Base-by-base conservation (phyloP, 1,140 invertebrate species). In the Aphelenchoides avenae region DNA sequence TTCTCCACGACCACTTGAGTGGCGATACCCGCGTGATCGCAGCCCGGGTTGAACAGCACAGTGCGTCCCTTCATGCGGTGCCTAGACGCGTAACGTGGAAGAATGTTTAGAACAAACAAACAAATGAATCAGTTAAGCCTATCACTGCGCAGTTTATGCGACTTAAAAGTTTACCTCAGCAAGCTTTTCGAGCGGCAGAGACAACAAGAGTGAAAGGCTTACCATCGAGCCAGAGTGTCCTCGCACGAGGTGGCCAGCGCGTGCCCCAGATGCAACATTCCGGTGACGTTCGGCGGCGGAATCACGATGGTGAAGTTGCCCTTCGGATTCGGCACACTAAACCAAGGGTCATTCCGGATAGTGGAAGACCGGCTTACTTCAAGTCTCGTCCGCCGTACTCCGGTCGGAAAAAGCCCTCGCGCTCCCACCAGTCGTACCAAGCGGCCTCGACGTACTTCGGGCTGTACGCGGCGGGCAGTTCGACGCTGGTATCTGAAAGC, bases 11-110 rank as follows among this genome's bases (percentile, higher is more conserved):
- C 81, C 29, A 86, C 91, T 80, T 98, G 94, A n/a, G 94, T 99
- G 2, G 94, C 94, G 71, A 99, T 98, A 43, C 94, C 94, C n/a
- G 94, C 94, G 81, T 99, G 94, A 82, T 99, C 94, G 81, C 90
- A 95, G 0, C 94, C 94, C 4, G 94, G 94, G 77, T 91, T 89
- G 91, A 92, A 98, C 0, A 97, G 79, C 5, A 68, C 65, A 0
- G 86, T 90, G 59, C 85, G 83, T 3, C 93, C 93, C 74, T 87
- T 88, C 94, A 98, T 98, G 60, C 93, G 82, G 79, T 93, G 84
- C 87, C 87, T 87, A 64, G 24, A 71, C 30, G 30, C 7, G 37
- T 36, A 39, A 47, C 2, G n/a, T n/a, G n/a, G n/a, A n/a, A n/a
- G n/a, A n/a, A n/a, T n/a, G n/a, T n/a, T n/a, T n/a, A n/a, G 83